Evolutionary conservation across 2,888 invertebrate species (phyloP).

Genomic region (Synergus itoensis): DNA sequence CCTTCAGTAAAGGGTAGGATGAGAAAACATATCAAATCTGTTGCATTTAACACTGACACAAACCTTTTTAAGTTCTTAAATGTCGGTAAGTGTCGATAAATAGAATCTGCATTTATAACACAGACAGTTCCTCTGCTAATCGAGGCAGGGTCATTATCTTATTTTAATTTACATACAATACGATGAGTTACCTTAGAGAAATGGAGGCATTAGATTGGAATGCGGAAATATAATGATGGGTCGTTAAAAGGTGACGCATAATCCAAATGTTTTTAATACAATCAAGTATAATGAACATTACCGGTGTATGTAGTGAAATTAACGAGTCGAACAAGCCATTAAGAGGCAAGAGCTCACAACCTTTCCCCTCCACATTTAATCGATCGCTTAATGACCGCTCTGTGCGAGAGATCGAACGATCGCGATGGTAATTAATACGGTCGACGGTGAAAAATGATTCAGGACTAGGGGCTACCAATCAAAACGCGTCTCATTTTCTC

Average conservation of each 20-base stretch:
- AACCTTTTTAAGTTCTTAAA: neutral
- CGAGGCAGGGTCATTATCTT: constrained; percentile 25
- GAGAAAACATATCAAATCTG: neutral
- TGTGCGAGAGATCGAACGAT: constrained; percentile 69
- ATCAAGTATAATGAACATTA: constrained; percentile 15
- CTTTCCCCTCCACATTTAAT: constrained; percentile 71
- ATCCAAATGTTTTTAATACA: constrained; percentile 29
- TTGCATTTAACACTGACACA: neutral
- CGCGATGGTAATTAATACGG: constrained; percentile 74
- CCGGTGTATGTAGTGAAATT: constrained; percentile 47
- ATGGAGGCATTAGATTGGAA: constrained; percentile 39
- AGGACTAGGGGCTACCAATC: constrained; percentile 33
- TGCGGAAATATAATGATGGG: constrained; percentile 41
- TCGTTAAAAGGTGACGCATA: constrained; percentile 26
- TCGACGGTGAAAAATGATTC: constrained; percentile 69
- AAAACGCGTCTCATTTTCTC: constrained; percentile 46
- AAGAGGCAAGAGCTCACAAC: constrained; percentile 64
- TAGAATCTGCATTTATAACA: neutral
- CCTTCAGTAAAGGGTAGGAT: neutral
- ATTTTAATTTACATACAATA: constrained; percentile 37
- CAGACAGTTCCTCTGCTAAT: neutral
- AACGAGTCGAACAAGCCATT: constrained; percentile 63
- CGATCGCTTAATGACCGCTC: constrained; percentile 73
- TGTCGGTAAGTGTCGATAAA: neutral
- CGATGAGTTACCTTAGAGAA: constrained; percentile 30